phyloP scores from a whole-genome alignment of 2,888 invertebrate genomes.

The Antheraea assamensis region DNA sequence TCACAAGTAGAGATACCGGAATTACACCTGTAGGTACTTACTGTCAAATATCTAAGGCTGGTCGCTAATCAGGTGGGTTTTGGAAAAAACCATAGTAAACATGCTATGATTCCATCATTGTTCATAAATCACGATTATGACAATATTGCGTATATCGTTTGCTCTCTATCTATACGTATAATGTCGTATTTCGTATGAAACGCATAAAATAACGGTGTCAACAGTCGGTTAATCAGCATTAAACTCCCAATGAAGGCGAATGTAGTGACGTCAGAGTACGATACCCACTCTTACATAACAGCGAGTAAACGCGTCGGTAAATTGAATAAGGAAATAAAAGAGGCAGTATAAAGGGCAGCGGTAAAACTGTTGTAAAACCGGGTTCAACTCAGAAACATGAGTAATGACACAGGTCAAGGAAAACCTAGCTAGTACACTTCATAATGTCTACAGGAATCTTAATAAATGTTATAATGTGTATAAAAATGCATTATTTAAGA shows the following conservation, averaged over 20 bases:
- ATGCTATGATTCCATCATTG: too few relatives aligned
- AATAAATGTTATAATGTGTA: not conserved
- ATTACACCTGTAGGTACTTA: too few relatives aligned
- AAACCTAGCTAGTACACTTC: not conserved
- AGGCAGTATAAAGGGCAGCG: constrained; percentile 39
- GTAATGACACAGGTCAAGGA: not conserved
- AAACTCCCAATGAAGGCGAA: not conserved
- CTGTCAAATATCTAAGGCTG: too few relatives aligned
- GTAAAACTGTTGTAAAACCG: constrained; percentile 41
- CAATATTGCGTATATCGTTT: too few relatives aligned
- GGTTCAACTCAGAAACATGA: constrained; percentile 10
- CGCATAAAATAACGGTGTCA: not conserved
- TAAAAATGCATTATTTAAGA: too few relatives aligned
- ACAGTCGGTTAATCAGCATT: not conserved
- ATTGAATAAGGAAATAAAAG: constrained; percentile 44
- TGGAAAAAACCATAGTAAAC: too few relatives aligned
- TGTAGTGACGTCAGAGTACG: not conserved
- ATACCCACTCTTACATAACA: not conserved
- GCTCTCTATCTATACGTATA: too few relatives aligned
- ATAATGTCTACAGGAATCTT: not conserved
- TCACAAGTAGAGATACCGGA: too few relatives aligned
- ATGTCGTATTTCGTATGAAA: not conserved
- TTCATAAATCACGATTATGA: too few relatives aligned
- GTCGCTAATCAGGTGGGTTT: too few relatives aligned
- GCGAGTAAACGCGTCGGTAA: constrained; percentile 24